Percentiles rank a stretch among this genome's conserved stretches.
Evolutionary conservation across 2,113 vertebrate species (phyloP).

Genomic region (Oenanthe oenanthe): DNA sequence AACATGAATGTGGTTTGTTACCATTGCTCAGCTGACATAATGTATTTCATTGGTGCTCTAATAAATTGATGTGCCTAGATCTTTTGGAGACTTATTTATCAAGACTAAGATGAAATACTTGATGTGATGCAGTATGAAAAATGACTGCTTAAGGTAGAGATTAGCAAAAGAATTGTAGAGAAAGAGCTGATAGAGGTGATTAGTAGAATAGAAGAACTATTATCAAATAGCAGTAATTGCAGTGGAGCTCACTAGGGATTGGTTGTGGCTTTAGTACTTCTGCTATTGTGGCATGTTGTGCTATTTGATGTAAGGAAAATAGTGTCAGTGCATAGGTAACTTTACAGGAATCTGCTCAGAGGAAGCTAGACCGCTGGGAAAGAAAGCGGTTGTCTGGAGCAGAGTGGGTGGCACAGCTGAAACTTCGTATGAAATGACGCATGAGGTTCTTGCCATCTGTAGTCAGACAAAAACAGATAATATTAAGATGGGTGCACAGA

Average conservation of each 20-base stretch:
- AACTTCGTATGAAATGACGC: not conserved
- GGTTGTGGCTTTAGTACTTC: not conserved
- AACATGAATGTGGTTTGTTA: not conserved
- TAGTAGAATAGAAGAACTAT: not conserved
- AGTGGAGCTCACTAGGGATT: not conserved
- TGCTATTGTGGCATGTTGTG: not conserved
- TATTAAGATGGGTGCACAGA: not conserved
- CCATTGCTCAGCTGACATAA: not conserved
- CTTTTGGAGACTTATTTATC: not conserved
- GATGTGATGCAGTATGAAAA: not conserved
- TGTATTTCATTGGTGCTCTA: not conserved
- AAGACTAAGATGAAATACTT: not conserved
- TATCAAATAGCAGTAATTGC: not conserved
- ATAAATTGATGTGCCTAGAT: not conserved
- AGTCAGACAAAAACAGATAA: not conserved
- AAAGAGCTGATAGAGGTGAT: not conserved
- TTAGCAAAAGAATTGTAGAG: not conserved
- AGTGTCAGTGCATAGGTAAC: not conserved
- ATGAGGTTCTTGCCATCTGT: not conserved
- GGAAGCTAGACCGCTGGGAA: not conserved
- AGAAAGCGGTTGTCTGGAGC: not conserved
- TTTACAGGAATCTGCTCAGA: not conserved
- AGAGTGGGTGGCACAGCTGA: not conserved
- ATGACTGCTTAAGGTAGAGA: not conserved
- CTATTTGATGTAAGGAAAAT: not conserved